Evolutionary conservation across 2,888 invertebrate genomes (phyloP).

Genomic region (Macrosoma leucophasiata): DNA sequence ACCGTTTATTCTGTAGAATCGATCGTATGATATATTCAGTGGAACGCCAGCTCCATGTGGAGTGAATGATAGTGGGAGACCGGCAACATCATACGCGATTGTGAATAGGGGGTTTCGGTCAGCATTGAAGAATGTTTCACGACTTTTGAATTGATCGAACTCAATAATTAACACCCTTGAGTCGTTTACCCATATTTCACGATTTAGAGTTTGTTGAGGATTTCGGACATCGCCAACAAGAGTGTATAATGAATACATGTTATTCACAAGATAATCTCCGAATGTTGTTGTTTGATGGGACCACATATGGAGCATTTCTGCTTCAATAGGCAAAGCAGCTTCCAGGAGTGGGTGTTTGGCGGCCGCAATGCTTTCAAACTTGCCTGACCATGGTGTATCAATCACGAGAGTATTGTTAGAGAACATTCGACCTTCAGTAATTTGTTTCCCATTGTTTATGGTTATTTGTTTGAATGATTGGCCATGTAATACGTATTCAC

Average conservation of each 20-base stretch:
- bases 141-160: slow-evolving; percentile 93
- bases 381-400: slow-evolving; percentile 83
- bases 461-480: slow-evolving; percentile 80
- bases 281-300: slow-evolving; percentile 87
- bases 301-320: slow-evolving; percentile 93
- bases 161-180: slow-evolving; percentile 92
- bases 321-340: slow-evolving; percentile 89
- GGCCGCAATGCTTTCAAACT: slow-evolving; percentile 84
- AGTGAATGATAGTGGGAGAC: slow-evolving; percentile 89
- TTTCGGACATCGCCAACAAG: slow-evolving; percentile 90
- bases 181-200: slow-evolving; percentile 93
- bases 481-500: slow-evolving; percentile 78
- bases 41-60: slow-evolving; percentile 87
- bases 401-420: slow-evolving; percentile 87
- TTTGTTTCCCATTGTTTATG: slow-evolving; percentile 81
- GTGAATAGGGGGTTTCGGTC: slow-evolving; percentile 88
- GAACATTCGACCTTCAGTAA: slow-evolving; percentile 84
- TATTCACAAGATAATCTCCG: slow-evolving; percentile 83
- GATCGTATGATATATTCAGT: slow-evolving; percentile 92
- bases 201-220: slow-evolving; percentile 87
- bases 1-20: slow-evolving; percentile 89
- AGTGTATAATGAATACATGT: slow-evolving; percentile 88
- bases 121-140: slow-evolving; percentile 92
- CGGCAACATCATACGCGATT: slow-evolving; percentile 91
- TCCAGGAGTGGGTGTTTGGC: slow-evolving; percentile 89